Percentiles rank a stretch among this genome's conserved stretches.
Evolutionary conservation across 2,888 invertebrate genomes (phyloP).

Genomic region (Stegana nigrithorax): DNA sequence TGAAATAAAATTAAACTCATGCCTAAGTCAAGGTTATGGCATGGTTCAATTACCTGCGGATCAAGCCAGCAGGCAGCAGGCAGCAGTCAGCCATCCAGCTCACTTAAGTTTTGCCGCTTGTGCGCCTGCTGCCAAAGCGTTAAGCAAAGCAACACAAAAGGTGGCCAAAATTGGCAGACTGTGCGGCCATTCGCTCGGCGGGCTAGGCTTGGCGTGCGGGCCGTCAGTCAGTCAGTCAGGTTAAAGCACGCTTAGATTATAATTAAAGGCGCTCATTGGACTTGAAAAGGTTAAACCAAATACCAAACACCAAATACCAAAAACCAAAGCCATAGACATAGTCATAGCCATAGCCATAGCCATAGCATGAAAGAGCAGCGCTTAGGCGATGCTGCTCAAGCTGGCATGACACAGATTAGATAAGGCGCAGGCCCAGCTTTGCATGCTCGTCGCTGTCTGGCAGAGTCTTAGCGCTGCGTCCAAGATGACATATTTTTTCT

Average conservation of each 20-base stretch:
- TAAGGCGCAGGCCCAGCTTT: too few species aligned
- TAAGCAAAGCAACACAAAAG: background rate
- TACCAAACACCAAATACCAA: background rate
- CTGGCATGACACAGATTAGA: too few species aligned
- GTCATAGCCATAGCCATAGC: too few species aligned
- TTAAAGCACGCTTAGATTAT: background rate
- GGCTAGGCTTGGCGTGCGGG: too few species aligned
- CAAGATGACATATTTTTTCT: too few species aligned
- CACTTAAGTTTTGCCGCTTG: too few species aligned
- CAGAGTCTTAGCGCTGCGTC: too few species aligned
- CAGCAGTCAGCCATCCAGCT: too few species aligned
- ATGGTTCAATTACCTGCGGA: constrained; percentile 53
- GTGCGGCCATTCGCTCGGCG: background rate
- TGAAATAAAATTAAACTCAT: constrained; percentile 14
- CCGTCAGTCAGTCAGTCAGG: too few species aligned
- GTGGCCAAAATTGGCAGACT: background rate
- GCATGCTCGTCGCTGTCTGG: too few species aligned
- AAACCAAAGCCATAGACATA: background rate
- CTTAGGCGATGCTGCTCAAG: too few species aligned
- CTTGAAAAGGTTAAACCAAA: constrained; percentile 3
- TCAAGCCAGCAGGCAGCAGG: background rate
- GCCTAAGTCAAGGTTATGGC: constrained; percentile 53
- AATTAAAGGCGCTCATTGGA: constrained; percentile 11
- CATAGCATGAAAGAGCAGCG: too few species aligned
- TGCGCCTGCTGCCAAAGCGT: background rate